Base-by-base conservation (phyloP, 2,888 invertebrate species). In the Agonopterix arenella region DNA sequence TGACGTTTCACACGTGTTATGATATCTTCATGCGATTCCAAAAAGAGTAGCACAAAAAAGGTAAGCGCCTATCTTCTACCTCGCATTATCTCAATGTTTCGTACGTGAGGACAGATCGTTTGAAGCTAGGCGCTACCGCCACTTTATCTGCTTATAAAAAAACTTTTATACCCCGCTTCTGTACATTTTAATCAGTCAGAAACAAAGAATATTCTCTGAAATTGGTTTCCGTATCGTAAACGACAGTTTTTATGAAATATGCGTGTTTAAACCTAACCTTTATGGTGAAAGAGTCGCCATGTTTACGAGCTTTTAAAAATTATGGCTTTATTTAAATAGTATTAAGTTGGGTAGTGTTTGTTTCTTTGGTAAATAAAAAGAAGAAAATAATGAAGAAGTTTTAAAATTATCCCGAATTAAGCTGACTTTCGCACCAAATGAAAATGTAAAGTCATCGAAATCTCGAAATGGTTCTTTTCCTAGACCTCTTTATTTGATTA, bases 161-260 rank as follows among this genome's bases (percentile, higher is more conserved):
- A 79, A 78, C 71, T 72, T 74, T 76, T 80, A 76, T 74, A 73
- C 68, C 64, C 62, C 70, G 80, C 86, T 82, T 78, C 83, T 81
- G 76, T 86, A 84, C 84, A 88, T 88, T 82, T 85, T 84, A 84
- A 88, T 84, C 77, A 84, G 78, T 57, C 66, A 70, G 73, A 79
- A 78, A 75, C 73, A 70, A 72, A 70, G 62, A 66, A 62, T 66
- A 68, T 85, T 84, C 82, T 73, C 60, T 75, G 82, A 84, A 85
- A 78, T 82, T 79, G 65, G 76, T 82, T 74, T 73, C 70, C 71
- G 71, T 70, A 73, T 81, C 76, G 70, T 83, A 76, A 81, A 81
- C 62, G 72, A 70, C 68, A 70, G 63, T 61, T 62, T 75, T 73
- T 73, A 70, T 78, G 70, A 78, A 73, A 67, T 77, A 77, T 66